A percentile compares a stretch with the other conserved stretches of the same genome.
These are phyloP conservation scores for Tortrix viridana DNA, from an alignment of 2,888 invertebrate species.

Conservation along the genomic window DNA sequence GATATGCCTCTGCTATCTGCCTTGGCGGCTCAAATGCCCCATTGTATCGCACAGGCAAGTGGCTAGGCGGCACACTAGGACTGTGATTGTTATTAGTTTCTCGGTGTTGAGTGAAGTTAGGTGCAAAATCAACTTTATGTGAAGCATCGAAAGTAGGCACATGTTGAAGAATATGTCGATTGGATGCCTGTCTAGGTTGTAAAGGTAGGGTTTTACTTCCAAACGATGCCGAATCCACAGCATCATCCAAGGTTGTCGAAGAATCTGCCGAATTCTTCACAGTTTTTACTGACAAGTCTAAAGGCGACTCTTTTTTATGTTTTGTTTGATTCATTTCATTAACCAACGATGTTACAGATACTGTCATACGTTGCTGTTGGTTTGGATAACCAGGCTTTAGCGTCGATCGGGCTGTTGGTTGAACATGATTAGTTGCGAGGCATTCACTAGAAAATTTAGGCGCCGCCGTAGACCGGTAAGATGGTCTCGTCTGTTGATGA, in stretches of 20 bases:
- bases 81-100: constrained; percentile 62
- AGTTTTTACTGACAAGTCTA: constrained; percentile 95
- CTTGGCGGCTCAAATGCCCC: constrained; percentile 65
- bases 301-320: constrained; percentile 89
- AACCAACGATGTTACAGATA: constrained; percentile 77
- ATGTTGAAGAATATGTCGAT: constrained; percentile 55
- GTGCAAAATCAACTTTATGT: constrained; percentile 91
- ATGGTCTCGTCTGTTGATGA: constrained; percentile 57
- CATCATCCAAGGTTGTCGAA: constrained; percentile 90
- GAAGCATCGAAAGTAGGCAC: constrained; percentile 67
- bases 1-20: constrained; percentile 60
- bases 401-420: constrained; percentile 66
- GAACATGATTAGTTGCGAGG: constrained; percentile 60
- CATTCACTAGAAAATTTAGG: constrained; percentile 71
- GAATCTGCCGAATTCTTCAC: constrained; percentile 95
- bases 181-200: constrained; percentile 63
- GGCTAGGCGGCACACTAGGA: constrained; percentile 53
- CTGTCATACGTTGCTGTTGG: constrained; percentile 77
- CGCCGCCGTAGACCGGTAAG: constrained; percentile 60
- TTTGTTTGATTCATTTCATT: constrained; percentile 79
- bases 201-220: constrained; percentile 66
- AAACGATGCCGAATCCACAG: constrained; percentile 73
- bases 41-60: constrained; percentile 63
- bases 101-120: constrained; percentile 86
- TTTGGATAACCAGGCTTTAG: constrained; percentile 70